These are phyloP conservation scores for Troides helena DNA, from an alignment of 2,888 invertebrate genomes.

Conservation along the genomic window DNA sequence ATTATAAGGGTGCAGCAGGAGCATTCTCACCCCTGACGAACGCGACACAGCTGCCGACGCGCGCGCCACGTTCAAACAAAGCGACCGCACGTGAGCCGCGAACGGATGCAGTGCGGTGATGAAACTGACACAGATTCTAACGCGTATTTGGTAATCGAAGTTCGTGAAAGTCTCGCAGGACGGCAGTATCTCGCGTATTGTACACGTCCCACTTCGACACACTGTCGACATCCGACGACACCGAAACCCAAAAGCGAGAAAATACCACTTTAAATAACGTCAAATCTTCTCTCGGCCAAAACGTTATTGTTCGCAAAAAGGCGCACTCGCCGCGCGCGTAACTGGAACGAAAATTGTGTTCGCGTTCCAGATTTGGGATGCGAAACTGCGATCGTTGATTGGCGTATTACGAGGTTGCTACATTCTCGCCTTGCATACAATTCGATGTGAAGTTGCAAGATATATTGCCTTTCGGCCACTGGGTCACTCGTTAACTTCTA, in stretches of 20 bases:
- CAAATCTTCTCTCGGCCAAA: constrained; percentile 57
- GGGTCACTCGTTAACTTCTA: constrained; percentile 55
- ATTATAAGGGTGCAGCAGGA: constrained; percentile 30
- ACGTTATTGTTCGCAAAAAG: constrained; percentile 57
- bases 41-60: constrained; percentile 36
- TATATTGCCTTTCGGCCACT: constrained; percentile 66
- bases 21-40: constrained; percentile 35
- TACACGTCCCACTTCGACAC: constrained; percentile 68
- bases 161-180: constrained; percentile 78
- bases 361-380: constrained; percentile 72
- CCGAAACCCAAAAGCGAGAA: constrained; percentile 66
- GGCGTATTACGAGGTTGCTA: constrained; percentile 71
- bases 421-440: constrained; percentile 75
- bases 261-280: constrained; percentile 50
- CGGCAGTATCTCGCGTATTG: constrained; percentile 69
- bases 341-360: constrained; percentile 62
- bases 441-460: constrained; percentile 69
- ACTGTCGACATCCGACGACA: constrained; percentile 72
- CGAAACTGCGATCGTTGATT: constrained; percentile 73
- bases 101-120: constrained; percentile 74
- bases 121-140: constrained; percentile 80
- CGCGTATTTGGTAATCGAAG: constrained; percentile 79
- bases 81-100: constrained; percentile 54
- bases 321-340: constrained; percentile 49
- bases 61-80: constrained; percentile 22